Evolutionary conservation across 2,797 vertebrate genomes (phyloP), one percentile per base, ranked within the genome.

Genomic region (Pterois miles): DNA sequence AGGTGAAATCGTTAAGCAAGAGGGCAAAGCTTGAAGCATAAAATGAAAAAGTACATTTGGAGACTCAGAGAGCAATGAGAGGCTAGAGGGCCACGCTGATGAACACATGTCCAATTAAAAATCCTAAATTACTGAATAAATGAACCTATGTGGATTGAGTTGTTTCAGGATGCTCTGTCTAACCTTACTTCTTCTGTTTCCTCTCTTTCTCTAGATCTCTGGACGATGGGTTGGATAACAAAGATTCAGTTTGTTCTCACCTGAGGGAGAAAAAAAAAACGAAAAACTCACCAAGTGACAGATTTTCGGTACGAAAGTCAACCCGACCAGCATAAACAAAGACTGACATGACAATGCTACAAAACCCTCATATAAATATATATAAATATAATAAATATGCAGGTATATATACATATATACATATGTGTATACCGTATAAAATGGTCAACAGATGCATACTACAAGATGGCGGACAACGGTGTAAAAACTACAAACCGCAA

Each of bases 221-320:
- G 78, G 85, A 90, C 80, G 86, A 94, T 85, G 85, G 89, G 85
- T 94, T 83, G 91, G 92, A 94, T 87, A 88, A 92, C 90, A 87
- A 75, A 71, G 74, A 78, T 75, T 92, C 78, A 66, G 73, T 91
- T 93, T 92, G 84, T 92, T 89, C 89, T 92, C 88, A 76, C 90
- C 92, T 81, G 88, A 94, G 89, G 88, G 63, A 77, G 70, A 56
- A 80, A 76, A 62, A 83, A 78, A 74, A 64, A 84, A 78, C 72
- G 68, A 71, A 86, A 86, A 88, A 91, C 77, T 77, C 80, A 89
- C 80, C 85, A 89, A 90, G 86, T 88, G 86, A 89, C 72, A 67
- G 92, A 94, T 93, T 93, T 94, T 95, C 81, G 96, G 96, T 97
- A 97, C 96, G 90, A 96, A 90, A 95, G 93, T 95, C 92, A 92